Base-by-base conservation (phyloP, 2,113 vertebrate genomes). In the Pterocles orientalis region DNA sequence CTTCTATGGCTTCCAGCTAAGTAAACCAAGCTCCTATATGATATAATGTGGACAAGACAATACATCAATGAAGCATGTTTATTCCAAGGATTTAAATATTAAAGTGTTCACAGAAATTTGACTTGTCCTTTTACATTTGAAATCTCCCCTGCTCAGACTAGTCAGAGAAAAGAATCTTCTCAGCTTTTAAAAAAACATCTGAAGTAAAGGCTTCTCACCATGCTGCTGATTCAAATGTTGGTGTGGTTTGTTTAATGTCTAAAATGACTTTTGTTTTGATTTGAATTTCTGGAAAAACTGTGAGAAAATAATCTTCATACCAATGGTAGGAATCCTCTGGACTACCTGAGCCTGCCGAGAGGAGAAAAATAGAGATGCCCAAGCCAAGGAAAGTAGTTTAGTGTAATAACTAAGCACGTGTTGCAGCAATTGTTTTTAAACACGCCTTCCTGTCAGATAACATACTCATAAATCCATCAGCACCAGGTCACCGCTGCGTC, bases 401-500 rank as follows among this genome's bases (percentile, higher is more conserved):
- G 36, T 54, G 28, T 57, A 96, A 87, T 86, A 95, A 95, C 25
- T 85, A 90, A 92, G 87, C 82, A 84, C 3, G 2, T 96, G 72
- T 75, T 94, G 58, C 75, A 82, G 82, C 43, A 75, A 86, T 28
- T 88, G 80, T 91, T 96, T 97, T 97, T 91, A 97, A 97, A 94
- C 90, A 41, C 70, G 10, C 89, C 94, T 96, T 86, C 78, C 75
- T 96, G 92, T 93, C 96, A 96, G 86, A 97, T 81, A 94, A 87
- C 84, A 72, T 77, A 66, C 82, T 94, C 91, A 94, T 97, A 95
- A 97, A 97, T 97, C 96, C 93, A 97, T 98, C 97, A 97, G 88
- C 92, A 96, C 81, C 66, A 80, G 94, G 95, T 97, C 95, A 95
- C 92, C 6, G 41, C 81, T 94, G 70, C 0, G 0, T 92, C 86